Base-by-base conservation (phyloP, 1,140 invertebrate species). In the Bombus cullumanus region DNA sequence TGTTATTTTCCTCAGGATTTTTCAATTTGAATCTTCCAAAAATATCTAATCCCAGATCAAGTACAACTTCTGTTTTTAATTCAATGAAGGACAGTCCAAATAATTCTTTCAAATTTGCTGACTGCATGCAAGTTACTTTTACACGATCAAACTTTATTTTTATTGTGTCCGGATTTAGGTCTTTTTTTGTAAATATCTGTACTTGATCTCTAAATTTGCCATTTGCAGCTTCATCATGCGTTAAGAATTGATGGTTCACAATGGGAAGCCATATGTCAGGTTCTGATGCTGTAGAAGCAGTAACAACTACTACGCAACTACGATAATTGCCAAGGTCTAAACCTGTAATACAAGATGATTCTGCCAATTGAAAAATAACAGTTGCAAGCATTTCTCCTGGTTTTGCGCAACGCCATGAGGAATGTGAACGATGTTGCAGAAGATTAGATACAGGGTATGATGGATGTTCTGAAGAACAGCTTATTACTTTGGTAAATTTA, bases 71-170 rank as follows among this genome's bases (percentile, higher is more conserved):
- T 31, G 94, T 94, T 81, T 92, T 91, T 1, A 95, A 83, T 43
- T 92, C 90, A 1, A 95, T 89, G 28, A 93, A 95, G 12, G 86
- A 84, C 2, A 95, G 78, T 25, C 95, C 95, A 89, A 95, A 95
- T 5, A 95, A 43, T 71, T 92, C 93, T 84, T 92, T 91, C 0
- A 92, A 91, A 92, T 95, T 95, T 10, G 94, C 94, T 0, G 94
- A 91, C 43, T 95, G 95, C 94, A 95, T 94, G 13, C 95, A 95
- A 2, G 93, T 94, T 10, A 95, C 91, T 86, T 95, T 95, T 2
- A 94, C 90, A 39, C 94, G 85, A 41, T 94, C 91, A 84, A 95
- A 95, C 91, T 94, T 95, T 1, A 83, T 92, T 22, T 93, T 92
- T 6, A 94, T 12, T 10, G 76, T 92, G 0, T 94, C 92, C 10